Evolutionary conservation across 2,113 vertebrate species (phyloP).

Genomic region (Irena cyanogastra): DNA sequence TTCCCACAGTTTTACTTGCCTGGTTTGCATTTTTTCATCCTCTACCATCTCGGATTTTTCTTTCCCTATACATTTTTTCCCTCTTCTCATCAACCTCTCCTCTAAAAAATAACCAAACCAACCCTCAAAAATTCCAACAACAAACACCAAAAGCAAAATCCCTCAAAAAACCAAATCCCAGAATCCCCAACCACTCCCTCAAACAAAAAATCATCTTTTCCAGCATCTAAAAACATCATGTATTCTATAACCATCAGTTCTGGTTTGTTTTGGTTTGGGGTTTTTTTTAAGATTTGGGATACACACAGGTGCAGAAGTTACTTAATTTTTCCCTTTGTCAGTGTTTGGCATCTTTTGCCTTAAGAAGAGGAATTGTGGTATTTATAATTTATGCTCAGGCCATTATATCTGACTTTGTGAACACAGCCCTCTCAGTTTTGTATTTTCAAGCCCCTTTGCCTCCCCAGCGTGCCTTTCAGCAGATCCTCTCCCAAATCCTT

Average conservation of each 20-base stretch:
- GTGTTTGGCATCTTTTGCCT: background rate
- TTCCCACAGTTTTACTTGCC: background rate
- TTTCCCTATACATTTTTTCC: background rate
- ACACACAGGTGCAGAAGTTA: background rate
- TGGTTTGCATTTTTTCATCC: background rate
- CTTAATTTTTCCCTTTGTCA: background rate
- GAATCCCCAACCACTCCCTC: too few species aligned
- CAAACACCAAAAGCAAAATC: background rate
- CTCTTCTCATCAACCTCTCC: background rate
- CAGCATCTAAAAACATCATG: background rate
- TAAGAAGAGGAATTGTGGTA: background rate
- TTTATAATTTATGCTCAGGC: background rate
- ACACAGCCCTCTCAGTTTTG: background rate
- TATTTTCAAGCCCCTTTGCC: background rate
- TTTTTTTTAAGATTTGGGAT: background rate
- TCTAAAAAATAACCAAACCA: background rate
- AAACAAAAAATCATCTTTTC: background rate
- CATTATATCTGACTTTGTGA: background rate
- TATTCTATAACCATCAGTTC: background rate
- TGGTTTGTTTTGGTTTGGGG: background rate
- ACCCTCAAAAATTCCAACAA: fast-evolving
- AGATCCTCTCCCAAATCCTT: background rate
- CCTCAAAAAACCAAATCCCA: fast-evolving
- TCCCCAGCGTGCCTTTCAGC: background rate
- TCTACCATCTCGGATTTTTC: background rate